Base-by-base conservation (phyloP, 2,888 invertebrate genomes). In the Drosophila phalerata region DNA sequence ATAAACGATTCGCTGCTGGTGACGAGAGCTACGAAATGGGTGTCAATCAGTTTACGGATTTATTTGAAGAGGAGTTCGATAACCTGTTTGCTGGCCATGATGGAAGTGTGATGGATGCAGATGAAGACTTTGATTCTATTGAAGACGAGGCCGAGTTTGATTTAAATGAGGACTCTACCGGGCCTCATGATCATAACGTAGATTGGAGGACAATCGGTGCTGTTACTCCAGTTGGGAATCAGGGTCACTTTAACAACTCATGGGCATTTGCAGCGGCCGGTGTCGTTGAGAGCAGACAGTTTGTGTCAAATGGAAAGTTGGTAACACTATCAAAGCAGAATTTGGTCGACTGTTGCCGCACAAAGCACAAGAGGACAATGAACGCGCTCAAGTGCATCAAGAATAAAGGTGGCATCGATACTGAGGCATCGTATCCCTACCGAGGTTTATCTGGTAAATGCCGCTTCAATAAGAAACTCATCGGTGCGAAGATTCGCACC, bases 241-340 rank as follows among this genome's bases (percentile, higher is more conserved):
- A 71, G 55, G 71, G 71, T 0, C 58, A 65, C 25, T 72, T 73
- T 9, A 45, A 65, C 45, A 73, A 30, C 34, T 71, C 71, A n/a
- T 71, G 73, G 73, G 71, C 71, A 0, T 71, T 71, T 37, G 71
- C 71, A 0, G 66, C 37, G 22, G 71, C 73, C 10, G 65, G 73
- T 1, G 53, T 13, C 4, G 47, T 71, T 11, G 73, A 71, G n/a
- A 72, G 71, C 32, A 10, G 66, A 9, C 8, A 49, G 0, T 72
- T 58, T 30, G 1, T 71, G n/a, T 4, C 13, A 4, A 13, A 8
- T 5, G 73, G 61, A 0, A 52, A 34, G 32, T 9, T 73, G 55
- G 37, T 53, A 22, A 8, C 2, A 0, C 6, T 73, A 9, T 72
- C 72, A 0, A 61, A 66, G 10, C 72, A 72, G 42, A 57, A 72